Conservation (phyloP, 2,797 vertebrate species). For the Gorsachius magnificus region DNA sequence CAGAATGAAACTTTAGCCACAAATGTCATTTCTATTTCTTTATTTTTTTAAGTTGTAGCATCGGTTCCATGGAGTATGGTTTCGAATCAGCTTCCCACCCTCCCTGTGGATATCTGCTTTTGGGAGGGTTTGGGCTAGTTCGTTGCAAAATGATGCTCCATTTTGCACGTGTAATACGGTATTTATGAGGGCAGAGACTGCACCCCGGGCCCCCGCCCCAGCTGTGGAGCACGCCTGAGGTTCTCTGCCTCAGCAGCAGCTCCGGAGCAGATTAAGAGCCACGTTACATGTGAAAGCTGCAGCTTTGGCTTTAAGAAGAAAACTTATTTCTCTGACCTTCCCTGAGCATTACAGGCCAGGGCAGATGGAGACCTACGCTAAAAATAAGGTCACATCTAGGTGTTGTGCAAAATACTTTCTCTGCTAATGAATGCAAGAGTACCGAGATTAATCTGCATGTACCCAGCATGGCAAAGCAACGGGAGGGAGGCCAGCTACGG, state of each 20-base stretch:
- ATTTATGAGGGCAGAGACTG: neutral
- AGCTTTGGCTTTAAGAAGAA: neutral
- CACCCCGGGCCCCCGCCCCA: neutral
- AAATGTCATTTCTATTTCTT: neutral
- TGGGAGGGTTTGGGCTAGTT: neutral
- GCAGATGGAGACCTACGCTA: no score
- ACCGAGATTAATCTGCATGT: neutral
- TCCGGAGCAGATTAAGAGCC: neutral
- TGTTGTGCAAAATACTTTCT: neutral
- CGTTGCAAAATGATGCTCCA: neutral
- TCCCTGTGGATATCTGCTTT: neutral
- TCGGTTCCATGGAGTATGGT: fast-evolving
- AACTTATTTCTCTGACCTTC: neutral
- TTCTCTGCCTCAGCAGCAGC: neutral
- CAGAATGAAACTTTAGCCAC: neutral
- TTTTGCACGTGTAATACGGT: neutral
- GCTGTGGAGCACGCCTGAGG: neutral
- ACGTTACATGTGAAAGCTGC: fast-evolving
- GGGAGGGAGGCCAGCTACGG: neutral
- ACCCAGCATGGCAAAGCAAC: neutral
- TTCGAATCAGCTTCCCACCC: neutral
- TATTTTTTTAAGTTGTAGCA: neutral
- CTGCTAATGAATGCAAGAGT: neutral
- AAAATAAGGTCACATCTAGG: neutral
- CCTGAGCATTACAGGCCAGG: neutral